Evolutionary conservation across 2,797 vertebrate genomes (phyloP), one percentile per base, ranked within the genome.

Genomic region (Karalla daura): DNA sequence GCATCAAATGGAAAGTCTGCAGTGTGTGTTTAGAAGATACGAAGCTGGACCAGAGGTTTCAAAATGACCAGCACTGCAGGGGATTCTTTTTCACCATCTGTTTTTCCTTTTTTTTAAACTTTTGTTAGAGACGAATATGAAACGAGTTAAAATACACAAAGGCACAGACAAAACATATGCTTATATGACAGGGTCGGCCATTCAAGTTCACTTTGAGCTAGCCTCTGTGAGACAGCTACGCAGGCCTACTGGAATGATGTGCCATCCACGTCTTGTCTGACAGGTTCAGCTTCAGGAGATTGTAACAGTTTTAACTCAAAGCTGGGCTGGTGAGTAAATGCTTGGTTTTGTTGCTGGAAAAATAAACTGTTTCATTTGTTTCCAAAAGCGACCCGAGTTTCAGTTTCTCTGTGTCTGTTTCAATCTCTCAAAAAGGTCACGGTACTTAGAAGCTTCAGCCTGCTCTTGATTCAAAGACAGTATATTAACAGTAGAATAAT

Each of bases 271-370:
- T 76, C 86, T 53, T 84, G 84, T 92, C 92, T 92, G 91, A 78
- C 89, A 91, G 95, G 95, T 92, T 95, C 95, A 94, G 93, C 89
- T 93, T 91, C 85, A 59, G 91, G 59, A 84, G 67, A 80, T 79
- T 73, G 54, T 78, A 56, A 66, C 33, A 1, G 21, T 67, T 84
- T 75, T 63, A 81, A 88, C 88, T 89, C 85, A 87, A 89, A 89
- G 85, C 89, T 85, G 90, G 82, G 59, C 90, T 91, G 55, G 43
- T n/a, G 86, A 88, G 86, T 86, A 88, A 78, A 83, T 66, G 73
- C 69, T 85, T 86, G 65, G 60, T 80, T 86, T 78, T 74, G 70
- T 76, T 15, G 55, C 68, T 69, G 58, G 66, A 63, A 5, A 65
- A 89, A 88, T 88, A 87, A 80, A 88, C 13, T 4, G n/a, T n/a